phyloP scores from a whole-genome alignment of 64 coral and sea anemone species.

The Exaiptasia diaphana region DNA sequence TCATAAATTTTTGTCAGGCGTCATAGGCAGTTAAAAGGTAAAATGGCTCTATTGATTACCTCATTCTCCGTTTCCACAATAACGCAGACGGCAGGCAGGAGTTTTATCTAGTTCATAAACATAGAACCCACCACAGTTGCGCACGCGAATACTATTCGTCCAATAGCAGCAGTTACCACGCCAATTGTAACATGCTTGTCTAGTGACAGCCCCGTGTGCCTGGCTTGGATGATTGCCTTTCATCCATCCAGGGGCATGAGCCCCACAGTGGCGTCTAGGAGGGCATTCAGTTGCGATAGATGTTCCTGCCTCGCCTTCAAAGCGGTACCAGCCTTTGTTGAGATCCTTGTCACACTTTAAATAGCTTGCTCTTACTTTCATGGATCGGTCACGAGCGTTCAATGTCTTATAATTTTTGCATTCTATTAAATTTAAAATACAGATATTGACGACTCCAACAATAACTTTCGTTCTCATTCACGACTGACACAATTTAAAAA shows the following conservation, averaged over 20 bases:
- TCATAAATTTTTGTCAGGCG: too few relatives aligned
- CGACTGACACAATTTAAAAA: too few relatives aligned
- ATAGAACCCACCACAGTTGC: conserved; percentile 6
- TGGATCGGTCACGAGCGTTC: too few relatives aligned
- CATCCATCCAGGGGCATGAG: conserved; percentile 7
- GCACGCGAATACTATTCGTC: background rate
- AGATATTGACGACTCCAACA: too few relatives aligned
- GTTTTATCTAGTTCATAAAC: background rate
- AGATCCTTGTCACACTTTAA: background rate
- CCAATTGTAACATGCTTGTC: background rate
- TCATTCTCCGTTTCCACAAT: conserved; percentile 12
- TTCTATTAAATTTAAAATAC: too few relatives aligned
- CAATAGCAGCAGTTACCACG: background rate
- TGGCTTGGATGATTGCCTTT: background rate
- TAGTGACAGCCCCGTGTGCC: background rate
- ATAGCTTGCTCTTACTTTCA: too few relatives aligned
- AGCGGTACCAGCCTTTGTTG: background rate
- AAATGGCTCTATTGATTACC: too few relatives aligned
- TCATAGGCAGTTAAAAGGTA: too few relatives aligned
- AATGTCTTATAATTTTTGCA: too few relatives aligned
- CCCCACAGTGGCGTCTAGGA: background rate
- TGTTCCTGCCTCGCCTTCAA: background rate
- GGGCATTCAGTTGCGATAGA: background rate
- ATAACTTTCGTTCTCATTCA: too few relatives aligned
- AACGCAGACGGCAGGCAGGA: background rate